Evolutionary conservation across 2,113 vertebrate species (phyloP).

Genomic region (Lampris megalopsis): DNA sequence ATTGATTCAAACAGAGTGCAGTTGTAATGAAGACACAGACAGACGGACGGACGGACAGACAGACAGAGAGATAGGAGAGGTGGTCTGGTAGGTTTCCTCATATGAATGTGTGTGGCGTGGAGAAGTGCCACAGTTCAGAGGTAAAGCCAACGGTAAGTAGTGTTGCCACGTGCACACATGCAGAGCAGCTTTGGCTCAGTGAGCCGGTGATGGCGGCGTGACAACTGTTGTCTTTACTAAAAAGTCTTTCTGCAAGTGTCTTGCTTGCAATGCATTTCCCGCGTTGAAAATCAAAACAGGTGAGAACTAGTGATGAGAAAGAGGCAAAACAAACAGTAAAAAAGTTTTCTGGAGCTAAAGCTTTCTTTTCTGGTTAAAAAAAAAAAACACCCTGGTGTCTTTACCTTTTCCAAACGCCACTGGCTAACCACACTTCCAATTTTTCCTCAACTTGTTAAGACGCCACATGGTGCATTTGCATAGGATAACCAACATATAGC

Average conservation of each 20-base stretch:
- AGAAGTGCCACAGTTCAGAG: slow-evolving; percentile 54
- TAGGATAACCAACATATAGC: slow-evolving; percentile 98
- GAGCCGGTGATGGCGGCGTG: no score
- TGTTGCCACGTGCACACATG: background rate
- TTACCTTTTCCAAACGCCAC: slow-evolving; percentile 49
- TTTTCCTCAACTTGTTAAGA: slow-evolving; percentile 87
- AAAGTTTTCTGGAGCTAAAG: slow-evolving; percentile 56
- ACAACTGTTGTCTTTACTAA: no score
- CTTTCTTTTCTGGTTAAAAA: slow-evolving; percentile 29
- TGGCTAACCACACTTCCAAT: slow-evolving; percentile 41
- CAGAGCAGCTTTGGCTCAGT: no score
- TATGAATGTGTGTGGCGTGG: slow-evolving; percentile 11
- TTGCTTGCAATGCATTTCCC: background rate
- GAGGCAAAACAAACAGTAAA: slow-evolving; percentile 14
- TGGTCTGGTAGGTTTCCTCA: background rate
- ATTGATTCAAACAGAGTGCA: slow-evolving; percentile 46
- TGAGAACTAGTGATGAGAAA: slow-evolving; percentile 36
- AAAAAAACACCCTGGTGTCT: slow-evolving; percentile 24
- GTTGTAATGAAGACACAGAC: slow-evolving; percentile 29
- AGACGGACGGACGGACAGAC: no score
- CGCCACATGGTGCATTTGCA: slow-evolving; percentile 93
- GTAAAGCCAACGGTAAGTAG: background rate
- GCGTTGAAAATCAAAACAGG: slow-evolving; percentile 31
- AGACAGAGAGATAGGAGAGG: background rate
- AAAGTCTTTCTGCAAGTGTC: no score